Conservation (phyloP, 2,797 vertebrate genomes). For the Rhincodon typus region DNA sequence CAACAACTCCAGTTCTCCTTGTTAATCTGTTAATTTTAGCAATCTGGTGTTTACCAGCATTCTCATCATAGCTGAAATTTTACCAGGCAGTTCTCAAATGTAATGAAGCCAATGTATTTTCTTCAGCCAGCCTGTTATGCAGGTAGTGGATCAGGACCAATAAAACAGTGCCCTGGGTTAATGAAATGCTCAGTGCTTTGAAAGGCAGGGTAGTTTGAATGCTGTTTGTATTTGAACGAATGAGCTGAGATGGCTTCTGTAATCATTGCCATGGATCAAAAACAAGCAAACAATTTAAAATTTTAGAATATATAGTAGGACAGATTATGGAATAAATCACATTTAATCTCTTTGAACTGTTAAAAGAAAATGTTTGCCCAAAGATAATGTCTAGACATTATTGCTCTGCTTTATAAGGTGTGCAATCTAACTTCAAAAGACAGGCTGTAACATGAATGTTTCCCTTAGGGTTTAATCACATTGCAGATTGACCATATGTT, state of each 20-base stretch:
- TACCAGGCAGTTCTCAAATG: too few species aligned
- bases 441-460: background rate
- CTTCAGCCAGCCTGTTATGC: too few species aligned
- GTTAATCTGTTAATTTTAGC: too few species aligned
- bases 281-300: background rate
- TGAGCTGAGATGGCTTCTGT: background rate
- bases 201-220: background rate
- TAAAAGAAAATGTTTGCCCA: conserved; percentile 7
- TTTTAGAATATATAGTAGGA: background rate
- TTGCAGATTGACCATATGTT: conserved; percentile 15
- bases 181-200: background rate
- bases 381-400: conserved; percentile 7
- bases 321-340: background rate
- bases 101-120: too few species aligned
- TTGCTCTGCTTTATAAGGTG: conserved; percentile 13
- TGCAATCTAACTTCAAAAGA: conserved; percentile 5
- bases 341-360: conserved; percentile 17
- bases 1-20: too few species aligned
- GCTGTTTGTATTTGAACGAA: background rate
- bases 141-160: background rate
- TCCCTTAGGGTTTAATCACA: background rate
- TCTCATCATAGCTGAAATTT: too few species aligned
- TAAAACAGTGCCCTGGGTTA: background rate
- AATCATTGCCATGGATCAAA: background rate
- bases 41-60: too few species aligned